phyloP scores from a whole-genome alignment of 2,797 vertebrate species.

The Octomys mimax region DNA sequence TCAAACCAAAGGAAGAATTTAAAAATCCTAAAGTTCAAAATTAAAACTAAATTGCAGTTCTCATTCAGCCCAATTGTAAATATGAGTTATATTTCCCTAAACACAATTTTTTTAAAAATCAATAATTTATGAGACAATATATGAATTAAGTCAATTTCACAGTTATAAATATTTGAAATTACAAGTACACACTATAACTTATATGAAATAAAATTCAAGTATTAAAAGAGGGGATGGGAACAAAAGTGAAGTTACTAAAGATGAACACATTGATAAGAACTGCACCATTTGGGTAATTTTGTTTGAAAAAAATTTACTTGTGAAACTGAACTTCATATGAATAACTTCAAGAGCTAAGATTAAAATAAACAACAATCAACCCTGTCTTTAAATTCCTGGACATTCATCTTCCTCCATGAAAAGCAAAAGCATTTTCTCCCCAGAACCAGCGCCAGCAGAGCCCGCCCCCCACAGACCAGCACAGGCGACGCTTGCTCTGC shows the following conservation, averaged over 20 bases:
- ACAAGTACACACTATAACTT: constrained; percentile 94
- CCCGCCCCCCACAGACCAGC: constrained; percentile 59
- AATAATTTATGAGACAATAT: constrained; percentile 89
- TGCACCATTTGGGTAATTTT: constrained; percentile 85
- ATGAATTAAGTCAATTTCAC: constrained; percentile 95
- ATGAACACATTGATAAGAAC: constrained; percentile 88
- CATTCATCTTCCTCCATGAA: constrained; percentile 76
- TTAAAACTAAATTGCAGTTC: constrained; percentile 84
- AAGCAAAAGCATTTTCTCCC: constrained; percentile 77
- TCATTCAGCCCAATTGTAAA: constrained; percentile 83
- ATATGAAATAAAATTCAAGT: constrained; percentile 94
- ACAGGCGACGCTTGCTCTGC: neutral
- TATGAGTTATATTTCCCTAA: constrained; percentile 89
- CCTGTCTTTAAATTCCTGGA: constrained; percentile 62
- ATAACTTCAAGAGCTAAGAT: constrained; percentile 72
- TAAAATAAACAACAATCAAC: constrained; percentile 54
- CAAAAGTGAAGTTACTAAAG: constrained; percentile 91
- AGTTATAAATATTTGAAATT: constrained; percentile 98
- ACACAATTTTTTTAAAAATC: constrained; percentile 85
- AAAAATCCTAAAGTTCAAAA: constrained; percentile 85
- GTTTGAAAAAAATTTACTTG: constrained; percentile 77
- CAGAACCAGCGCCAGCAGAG: constrained; percentile 72
- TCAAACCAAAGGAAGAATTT: constrained; percentile 78
- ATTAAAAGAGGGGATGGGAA: constrained; percentile 91
- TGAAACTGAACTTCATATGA: constrained; percentile 77